Evolutionary conservation across 1,140 invertebrate genomes (phyloP), one percentile per base, ranked within the genome.

Genomic region (Drosophila auraria): DNA sequence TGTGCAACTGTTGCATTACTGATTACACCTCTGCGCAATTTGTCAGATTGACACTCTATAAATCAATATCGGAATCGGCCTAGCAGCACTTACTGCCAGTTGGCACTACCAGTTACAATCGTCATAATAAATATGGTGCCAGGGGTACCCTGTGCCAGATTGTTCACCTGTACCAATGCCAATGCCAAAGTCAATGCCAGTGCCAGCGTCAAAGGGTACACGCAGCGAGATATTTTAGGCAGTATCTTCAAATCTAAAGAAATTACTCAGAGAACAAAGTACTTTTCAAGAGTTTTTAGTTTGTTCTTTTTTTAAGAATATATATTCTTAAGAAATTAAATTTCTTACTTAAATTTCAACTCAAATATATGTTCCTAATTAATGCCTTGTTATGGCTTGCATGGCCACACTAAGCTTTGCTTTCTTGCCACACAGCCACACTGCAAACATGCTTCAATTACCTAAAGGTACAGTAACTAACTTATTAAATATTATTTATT

Each of bases 21-120:
- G 73, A 74, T 63, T 74, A 63, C 50, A 33, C 58, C 53, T 17
- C 47, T 42, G 76, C 81, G 66, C 73, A 86, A 86, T 87, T 79
- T 87, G 79, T 74, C 83, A 72, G 83, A 72, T 82, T 87, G 83
- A 73, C 79, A 87, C 75, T 79, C 50, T 53, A 82, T 78, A 80
- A 86, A 86, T 82, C 83, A 87, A 82, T 86, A 86, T 47, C 49
- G 54, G 2, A 38, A 73, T 64, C 40, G 45, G 54, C 62, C 71
- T 47, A 59, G 61, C 27, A 66, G 25, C 56, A 66, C 73, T 66
- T 65, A 68, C 68, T 70, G 62, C 36, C 49, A 44, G 47, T 51
- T 66, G 66, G 72, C 61, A 53, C 59, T 45, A 54, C 36, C 61
- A 69, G 68, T 71, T 47, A 49, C 68, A 69, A 40, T 47, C 33